A percentile compares a stretch with the other conserved stretches of the same genome.
Evolutionary conservation across 2,888 invertebrate species (phyloP).

Genomic region (Drosophila putrida): DNA sequence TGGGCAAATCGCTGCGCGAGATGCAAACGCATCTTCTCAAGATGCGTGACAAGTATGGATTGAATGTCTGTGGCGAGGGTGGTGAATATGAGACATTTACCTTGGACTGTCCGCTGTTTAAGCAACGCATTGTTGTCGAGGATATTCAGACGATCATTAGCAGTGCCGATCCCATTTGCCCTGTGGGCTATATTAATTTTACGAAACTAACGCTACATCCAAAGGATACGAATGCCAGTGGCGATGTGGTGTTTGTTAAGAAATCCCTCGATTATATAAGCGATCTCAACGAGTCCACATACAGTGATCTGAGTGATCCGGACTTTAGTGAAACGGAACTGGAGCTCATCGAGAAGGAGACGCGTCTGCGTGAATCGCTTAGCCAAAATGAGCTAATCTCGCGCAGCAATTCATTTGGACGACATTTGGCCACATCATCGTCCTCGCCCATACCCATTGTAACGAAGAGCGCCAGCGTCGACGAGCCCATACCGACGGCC

Average conservation of each 20-base stretch:
- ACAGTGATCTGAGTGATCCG: constrained; percentile 89
- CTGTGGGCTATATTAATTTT: constrained; percentile 97
- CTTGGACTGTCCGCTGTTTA: constrained; percentile 98
- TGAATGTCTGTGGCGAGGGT: constrained; percentile 99
- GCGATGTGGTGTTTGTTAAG: constrained; percentile 86
- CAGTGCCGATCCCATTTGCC: constrained; percentile 96
- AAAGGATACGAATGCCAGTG: constrained; percentile 85
- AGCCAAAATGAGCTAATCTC: constrained; percentile 85
- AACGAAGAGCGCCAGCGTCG: constrained; percentile 85
- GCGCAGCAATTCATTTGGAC: constrained; percentile 85
- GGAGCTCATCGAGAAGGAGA: constrained; percentile 87
- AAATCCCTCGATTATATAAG: constrained; percentile 88
- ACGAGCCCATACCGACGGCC: constrained; percentile 82
- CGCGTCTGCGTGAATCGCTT: constrained; percentile 84
- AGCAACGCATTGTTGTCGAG: constrained; percentile 94
- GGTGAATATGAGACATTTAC: constrained; percentile 99
- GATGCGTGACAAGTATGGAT: constrained; percentile 97
- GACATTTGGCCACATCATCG: constrained; percentile 82
- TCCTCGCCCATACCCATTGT: constrained; percentile 85
- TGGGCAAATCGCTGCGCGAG: constrained; percentile 93
- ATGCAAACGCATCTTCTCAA: constrained; percentile 94
- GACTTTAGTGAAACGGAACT: constrained; percentile 88
- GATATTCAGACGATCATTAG: constrained; percentile 94
- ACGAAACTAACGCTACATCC: constrained; percentile 92
- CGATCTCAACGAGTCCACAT: constrained; percentile 88